Evolutionary conservation across 2,888 invertebrate genomes (phyloP).

Genomic region (Rhagonycha fulva): DNA sequence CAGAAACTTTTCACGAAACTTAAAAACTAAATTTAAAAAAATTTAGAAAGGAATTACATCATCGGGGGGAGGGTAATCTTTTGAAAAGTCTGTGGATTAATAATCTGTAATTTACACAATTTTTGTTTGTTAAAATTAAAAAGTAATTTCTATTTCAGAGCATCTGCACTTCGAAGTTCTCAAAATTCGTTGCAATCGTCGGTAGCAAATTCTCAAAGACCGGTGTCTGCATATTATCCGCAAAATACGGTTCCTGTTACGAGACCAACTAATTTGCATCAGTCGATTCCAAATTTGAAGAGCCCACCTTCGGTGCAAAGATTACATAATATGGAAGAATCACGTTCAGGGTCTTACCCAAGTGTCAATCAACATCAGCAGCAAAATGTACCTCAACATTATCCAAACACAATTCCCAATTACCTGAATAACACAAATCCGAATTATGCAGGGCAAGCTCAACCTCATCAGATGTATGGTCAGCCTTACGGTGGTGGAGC

Average conservation of each 20-base stretch:
- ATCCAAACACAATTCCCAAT: constrained; percentile 11
- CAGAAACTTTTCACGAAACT: too few species aligned
- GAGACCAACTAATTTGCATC: constrained; percentile 49
- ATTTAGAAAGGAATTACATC: too few species aligned
- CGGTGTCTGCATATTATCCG: constrained; percentile 63
- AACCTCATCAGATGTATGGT: constrained; percentile 19
- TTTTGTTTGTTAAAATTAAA: not conserved
- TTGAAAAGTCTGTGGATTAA: too few species aligned
- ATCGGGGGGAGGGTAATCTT: too few species aligned
- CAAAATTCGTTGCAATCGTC: constrained; percentile 62
- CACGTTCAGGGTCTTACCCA: constrained; percentile 45
- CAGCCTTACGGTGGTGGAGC: constrained; percentile 28
- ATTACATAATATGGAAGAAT: constrained; percentile 37
- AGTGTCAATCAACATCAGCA: constrained; percentile 42
- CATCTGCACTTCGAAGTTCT: constrained; percentile 65
- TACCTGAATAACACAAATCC: constrained; percentile 8
- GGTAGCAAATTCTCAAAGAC: constrained; percentile 58
- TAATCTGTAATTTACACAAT: too few species aligned
- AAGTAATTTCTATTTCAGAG: constrained; percentile 39
- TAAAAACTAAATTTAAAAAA: too few species aligned
- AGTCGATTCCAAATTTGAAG: constrained; percentile 56
- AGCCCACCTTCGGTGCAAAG: constrained; percentile 48
- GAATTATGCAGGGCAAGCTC: constrained; percentile 13
- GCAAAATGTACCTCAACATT: constrained; percentile 16
- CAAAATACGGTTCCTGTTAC: constrained; percentile 29